Conservation (phyloP, 2,113 vertebrate species). For the Alaudala cheleensis region DNA sequence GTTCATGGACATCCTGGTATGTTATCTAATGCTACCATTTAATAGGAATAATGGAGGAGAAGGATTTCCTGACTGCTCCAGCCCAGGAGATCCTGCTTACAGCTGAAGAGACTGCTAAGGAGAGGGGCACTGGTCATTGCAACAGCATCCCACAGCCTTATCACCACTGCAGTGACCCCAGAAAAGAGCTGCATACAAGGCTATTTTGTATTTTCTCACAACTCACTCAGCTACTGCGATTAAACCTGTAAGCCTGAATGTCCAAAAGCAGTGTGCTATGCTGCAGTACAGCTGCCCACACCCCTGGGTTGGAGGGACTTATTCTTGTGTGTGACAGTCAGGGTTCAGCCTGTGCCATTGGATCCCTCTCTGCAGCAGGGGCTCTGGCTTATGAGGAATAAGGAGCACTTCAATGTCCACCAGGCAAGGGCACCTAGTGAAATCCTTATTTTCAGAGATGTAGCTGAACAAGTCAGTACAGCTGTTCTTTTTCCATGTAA, state of each 20-base stretch:
- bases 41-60: background rate
- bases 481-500: background rate
- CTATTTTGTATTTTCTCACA: background rate
- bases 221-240: background rate
- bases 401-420: background rate
- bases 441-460: background rate
- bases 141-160: background rate
- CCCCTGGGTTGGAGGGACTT: fast-evolving
- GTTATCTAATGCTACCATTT: background rate
- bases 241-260: background rate
- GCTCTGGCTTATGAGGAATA: background rate
- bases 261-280: background rate
- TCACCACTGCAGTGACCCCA: background rate
- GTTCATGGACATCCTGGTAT: background rate
- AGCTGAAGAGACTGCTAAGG: background rate
- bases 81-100: background rate
- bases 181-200: background rate
- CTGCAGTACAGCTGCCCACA: background rate
- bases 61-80: background rate
- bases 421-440: background rate
- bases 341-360: background rate
- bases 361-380: background rate
- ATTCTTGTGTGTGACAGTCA: fast-evolving
- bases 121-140: background rate
- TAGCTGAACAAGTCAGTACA: background rate